These are phyloP conservation scores for Chaetogeoica ovagalla DNA, from an alignment of 2,888 invertebrate genomes.

Conservation along the genomic window DNA sequence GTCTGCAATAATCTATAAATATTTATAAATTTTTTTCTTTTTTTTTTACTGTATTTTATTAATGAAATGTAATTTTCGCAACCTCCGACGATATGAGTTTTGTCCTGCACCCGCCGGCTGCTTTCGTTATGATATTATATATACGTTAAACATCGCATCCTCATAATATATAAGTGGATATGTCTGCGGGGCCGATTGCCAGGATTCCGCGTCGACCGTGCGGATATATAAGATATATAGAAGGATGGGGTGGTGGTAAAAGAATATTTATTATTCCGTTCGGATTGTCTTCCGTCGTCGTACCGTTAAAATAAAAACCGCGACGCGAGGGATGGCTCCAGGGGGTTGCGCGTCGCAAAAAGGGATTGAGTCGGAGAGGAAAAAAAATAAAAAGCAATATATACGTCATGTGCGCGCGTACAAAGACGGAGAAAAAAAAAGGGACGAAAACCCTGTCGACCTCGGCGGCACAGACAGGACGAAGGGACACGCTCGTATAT, in stretches of 20 bases:
- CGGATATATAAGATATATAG: not conserved
- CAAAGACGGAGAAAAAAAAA: not conserved
- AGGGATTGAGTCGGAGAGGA: not conserved
- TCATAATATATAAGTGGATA: not conserved
- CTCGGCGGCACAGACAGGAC: not conserved
- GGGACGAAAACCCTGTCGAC: not conserved
- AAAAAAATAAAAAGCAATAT: constrained; percentile 1
- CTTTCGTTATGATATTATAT: too few species aligned
- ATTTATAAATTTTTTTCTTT: too few species aligned
- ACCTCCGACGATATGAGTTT: too few species aligned
- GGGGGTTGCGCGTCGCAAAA: not conserved
- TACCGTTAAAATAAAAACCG: not conserved
- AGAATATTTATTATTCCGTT: constrained; percentile 3
- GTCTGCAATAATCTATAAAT: too few species aligned
- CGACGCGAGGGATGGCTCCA: not conserved
- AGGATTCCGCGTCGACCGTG: not conserved
- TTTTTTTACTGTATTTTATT: too few species aligned
- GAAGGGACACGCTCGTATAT: not conserved
- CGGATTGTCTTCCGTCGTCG: constrained; percentile 13
- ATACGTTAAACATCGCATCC: too few species aligned
- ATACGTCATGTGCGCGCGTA: not conserved
- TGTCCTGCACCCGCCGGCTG: too few species aligned
- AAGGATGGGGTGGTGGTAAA: not conserved
- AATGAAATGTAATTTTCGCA: too few species aligned
- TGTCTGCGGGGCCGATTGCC: not conserved